Evolutionary conservation across 2,888 invertebrate species (phyloP).

Genomic region (Lucinisca nassula): DNA sequence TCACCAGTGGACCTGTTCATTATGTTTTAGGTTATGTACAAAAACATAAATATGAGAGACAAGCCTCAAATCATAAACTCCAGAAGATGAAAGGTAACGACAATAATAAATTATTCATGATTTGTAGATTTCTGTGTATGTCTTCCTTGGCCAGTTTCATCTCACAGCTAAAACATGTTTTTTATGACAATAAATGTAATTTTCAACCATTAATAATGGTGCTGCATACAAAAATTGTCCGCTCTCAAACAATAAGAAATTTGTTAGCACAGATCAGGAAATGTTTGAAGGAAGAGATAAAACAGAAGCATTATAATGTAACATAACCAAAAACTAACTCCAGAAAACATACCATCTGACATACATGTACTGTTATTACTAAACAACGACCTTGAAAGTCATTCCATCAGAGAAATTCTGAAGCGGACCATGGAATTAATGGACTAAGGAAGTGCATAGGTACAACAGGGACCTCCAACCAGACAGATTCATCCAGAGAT

Average conservation of each 20-base stretch:
- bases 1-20: too few relatives aligned
- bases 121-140: not conserved
- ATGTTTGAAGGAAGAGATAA: slow-evolving; percentile 13
- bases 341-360: not conserved
- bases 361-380: too few relatives aligned
- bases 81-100: not conserved
- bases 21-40: too few relatives aligned
- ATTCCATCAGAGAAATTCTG: too few relatives aligned
- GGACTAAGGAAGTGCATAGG: too few relatives aligned
- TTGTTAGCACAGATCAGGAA: not conserved
- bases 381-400: too few relatives aligned
- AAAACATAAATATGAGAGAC: too few relatives aligned
- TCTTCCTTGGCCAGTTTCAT: not conserved
- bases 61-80: not conserved
- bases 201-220: not conserved
- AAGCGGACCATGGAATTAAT: too few relatives aligned
- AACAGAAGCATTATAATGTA: not conserved
- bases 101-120: not conserved
- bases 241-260: slow-evolving; percentile 4
- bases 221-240: not conserved
- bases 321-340: not conserved
- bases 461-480: too few relatives aligned
- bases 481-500: too few relatives aligned
- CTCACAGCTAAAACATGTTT: not conserved
- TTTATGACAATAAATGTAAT: slow-evolving; percentile 7